phyloP scores from a whole-genome alignment of 2,797 vertebrate genomes.

The Tarsius wallacei region DNA sequence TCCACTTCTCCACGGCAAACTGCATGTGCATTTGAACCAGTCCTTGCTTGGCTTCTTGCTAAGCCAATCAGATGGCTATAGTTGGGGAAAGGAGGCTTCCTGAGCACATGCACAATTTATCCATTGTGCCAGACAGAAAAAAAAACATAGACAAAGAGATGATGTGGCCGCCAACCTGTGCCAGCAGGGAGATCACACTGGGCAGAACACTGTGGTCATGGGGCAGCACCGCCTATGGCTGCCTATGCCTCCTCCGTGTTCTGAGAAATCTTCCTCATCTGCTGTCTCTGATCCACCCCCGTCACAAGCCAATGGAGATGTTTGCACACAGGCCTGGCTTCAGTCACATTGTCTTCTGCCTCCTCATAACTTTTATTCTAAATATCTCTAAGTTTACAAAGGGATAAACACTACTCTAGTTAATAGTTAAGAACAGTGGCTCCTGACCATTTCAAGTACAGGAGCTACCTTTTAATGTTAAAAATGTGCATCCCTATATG shows the following conservation, averaged over 20 bases:
- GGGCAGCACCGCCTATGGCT: fast-evolving
- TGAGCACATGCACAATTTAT: background rate
- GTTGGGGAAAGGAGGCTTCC: background rate
- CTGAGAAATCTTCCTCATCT: background rate
- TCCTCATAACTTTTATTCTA: background rate
- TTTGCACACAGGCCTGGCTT: background rate
- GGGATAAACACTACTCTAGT: background rate
- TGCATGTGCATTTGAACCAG: background rate
- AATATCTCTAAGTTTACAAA: background rate
- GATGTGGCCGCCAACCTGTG: background rate
- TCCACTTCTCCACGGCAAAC: background rate
- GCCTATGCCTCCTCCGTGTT: fast-evolving
- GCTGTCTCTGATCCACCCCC: background rate
- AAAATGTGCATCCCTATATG: background rate
- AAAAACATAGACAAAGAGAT: background rate
- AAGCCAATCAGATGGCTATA: background rate
- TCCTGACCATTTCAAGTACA: background rate
- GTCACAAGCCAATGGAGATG: background rate
- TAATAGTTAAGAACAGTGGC: background rate
- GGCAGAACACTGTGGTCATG: background rate
- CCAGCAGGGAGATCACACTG: background rate
- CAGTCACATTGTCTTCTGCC: fast-evolving
- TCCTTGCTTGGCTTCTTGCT: background rate
- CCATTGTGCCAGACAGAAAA: background rate
- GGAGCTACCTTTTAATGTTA: conserved; percentile 24